Evolutionary conservation across 1,140 invertebrate species (phyloP).

Genomic region (Tenebrio molitor): DNA sequence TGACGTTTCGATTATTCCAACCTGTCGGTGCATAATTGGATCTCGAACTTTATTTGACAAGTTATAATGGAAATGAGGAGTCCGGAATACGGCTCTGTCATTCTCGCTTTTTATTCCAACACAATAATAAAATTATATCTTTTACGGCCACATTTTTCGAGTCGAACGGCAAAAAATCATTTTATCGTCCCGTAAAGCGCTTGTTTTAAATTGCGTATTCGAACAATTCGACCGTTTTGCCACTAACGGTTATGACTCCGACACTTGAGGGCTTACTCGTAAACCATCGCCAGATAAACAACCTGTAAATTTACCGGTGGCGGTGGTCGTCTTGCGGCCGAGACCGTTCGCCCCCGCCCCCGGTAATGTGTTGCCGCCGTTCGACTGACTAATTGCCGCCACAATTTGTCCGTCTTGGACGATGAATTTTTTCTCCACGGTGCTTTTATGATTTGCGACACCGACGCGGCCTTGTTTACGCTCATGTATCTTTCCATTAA

Average conservation of each 20-base stretch:
- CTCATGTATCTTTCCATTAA: conserved; percentile 47
- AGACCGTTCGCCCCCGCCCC: too few relatives aligned
- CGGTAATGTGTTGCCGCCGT: conserved; percentile 2
- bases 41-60: conserved; percentile 57
- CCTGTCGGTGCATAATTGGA: conserved; percentile 55
- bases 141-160: too few relatives aligned
- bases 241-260: conserved; percentile 39
- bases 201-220: conserved; percentile 21
- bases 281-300: conserved; percentile 25
- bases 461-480: conserved; percentile 28
- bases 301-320: conserved; percentile 38
- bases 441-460: conserved; percentile 34
- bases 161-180: too few relatives aligned
- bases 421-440: too few relatives aligned
- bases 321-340: conserved; percentile 5
- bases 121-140: too few relatives aligned
- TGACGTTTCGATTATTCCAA: conserved; percentile 56
- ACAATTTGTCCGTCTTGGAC: too few relatives aligned
- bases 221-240: conserved; percentile 32
- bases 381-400: conserved; percentile 7
- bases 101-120: too few relatives aligned
- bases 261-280: conserved; percentile 35
- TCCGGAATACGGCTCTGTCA: too few relatives aligned
- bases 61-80: conserved; percentile 49
- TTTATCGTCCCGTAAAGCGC: too few relatives aligned